A percentile compares a stretch with the other conserved stretches of the same genome.
Conservation (phyloP, 2,797 vertebrate genomes). For the Zenarchopterus dispar region DNA sequence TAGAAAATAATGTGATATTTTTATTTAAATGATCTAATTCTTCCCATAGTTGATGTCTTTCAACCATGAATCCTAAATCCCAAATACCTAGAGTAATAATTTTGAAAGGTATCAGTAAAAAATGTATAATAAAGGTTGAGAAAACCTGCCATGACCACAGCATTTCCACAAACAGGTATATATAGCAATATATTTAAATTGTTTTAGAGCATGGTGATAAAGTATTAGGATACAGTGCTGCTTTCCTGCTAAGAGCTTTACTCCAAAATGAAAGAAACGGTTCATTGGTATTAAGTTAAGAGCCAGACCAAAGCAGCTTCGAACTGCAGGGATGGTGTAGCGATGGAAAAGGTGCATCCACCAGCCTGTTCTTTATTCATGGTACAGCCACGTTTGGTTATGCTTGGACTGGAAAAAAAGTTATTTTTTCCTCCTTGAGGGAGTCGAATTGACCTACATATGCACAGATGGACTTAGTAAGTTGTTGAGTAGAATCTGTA, state of each 20-base stretch:
- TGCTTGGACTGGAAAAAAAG: constrained; percentile 17
- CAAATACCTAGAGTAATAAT: neutral
- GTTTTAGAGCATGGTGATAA: constrained; percentile 13
- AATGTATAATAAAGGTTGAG: too few species aligned
- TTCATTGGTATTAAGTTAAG: constrained; percentile 40
- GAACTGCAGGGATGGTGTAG: constrained; percentile 13
- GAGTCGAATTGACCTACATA: constrained; percentile 64
- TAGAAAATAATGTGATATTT: constrained; percentile 15
- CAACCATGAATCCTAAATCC: neutral
- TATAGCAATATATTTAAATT: constrained; percentile 31
- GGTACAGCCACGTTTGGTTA: constrained; percentile 42
- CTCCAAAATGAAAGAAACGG: constrained; percentile 37
- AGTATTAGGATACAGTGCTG: constrained; percentile 25
- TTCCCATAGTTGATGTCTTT: neutral
- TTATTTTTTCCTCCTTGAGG: constrained; percentile 45
- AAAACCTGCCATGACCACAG: too few species aligned
- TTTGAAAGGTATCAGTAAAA: too few species aligned
- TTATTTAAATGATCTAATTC: constrained; percentile 24
- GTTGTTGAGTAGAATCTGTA: constrained; percentile 20
- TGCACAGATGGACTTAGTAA: constrained; percentile 40
- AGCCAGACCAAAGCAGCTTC: constrained; percentile 19
- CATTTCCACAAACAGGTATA: constrained; percentile 18
- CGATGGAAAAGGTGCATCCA: constrained; percentile 27
- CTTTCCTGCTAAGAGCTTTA: constrained; percentile 25
- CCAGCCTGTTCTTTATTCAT: constrained; percentile 20